These are phyloP conservation scores for Hemicordylus capensis DNA, from an alignment of 2,113 vertebrate genomes.

Conservation along the genomic window DNA sequence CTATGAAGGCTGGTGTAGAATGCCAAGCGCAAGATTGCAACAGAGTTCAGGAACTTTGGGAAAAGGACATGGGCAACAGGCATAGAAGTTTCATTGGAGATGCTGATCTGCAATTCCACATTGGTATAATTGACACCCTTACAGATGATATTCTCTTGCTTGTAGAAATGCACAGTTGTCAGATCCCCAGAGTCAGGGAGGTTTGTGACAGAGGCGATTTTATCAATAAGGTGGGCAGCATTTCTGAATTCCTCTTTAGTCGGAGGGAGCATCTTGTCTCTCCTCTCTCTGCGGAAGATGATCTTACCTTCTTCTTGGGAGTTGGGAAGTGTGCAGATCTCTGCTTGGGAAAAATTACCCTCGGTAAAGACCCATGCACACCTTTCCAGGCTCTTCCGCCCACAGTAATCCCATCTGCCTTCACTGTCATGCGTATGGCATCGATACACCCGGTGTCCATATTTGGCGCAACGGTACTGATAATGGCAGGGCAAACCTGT, in stretches of 20 bases:
- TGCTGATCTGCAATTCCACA: background rate
- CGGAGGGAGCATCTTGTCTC: background rate
- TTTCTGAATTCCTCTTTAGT: conserved; percentile 1
- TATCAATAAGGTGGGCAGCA: conserved; percentile 9
- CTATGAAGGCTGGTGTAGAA: conserved; percentile 35
- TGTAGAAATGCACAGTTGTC: background rate
- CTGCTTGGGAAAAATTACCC: background rate
- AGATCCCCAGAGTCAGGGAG: background rate
- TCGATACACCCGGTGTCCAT: background rate
- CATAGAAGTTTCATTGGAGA: too few species aligned
- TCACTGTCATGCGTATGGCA: background rate
- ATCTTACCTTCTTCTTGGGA: background rate
- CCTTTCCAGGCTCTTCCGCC: background rate
- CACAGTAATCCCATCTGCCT: conserved; percentile 6
- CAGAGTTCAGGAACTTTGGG: background rate
- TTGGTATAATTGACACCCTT: conserved; percentile 28
- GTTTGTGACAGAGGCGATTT: background rate
- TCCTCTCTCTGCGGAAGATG: conserved; percentile 12
- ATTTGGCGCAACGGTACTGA: conserved; percentile 23
- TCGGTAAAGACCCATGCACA: background rate
- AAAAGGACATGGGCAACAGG: conserved; percentile 19
- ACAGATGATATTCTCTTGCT: conserved; percentile 1
- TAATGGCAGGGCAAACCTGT: conserved; percentile 23
- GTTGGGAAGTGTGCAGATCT: background rate
- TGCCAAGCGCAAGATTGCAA: conserved; percentile 2